Percentiles rank a stretch among this genome's conserved stretches.
Conservation (phyloP, 2,113 vertebrate species). For the Platichthys flesus region DNA sequence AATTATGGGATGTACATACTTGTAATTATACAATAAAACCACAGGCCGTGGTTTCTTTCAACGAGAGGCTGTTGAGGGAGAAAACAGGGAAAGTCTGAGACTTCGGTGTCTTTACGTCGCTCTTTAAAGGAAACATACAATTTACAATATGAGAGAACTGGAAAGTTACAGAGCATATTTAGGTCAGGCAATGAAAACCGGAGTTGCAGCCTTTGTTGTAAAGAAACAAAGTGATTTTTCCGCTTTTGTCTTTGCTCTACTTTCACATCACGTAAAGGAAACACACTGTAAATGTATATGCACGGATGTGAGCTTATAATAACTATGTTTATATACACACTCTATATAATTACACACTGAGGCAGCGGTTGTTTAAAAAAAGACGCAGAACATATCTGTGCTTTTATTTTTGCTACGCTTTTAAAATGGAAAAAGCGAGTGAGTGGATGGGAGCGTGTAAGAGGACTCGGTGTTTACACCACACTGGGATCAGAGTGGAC, state of each 20-base stretch:
- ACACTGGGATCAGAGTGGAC: neutral
- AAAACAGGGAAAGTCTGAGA: no score
- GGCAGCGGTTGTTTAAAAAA: neutral
- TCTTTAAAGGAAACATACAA: neutral
- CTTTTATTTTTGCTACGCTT: neutral
- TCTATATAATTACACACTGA: neutral
- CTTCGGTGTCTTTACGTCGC: no score
- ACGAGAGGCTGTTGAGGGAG: constrained; percentile 18
- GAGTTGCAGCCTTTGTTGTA: neutral
- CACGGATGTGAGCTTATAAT: neutral
- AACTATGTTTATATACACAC: neutral
- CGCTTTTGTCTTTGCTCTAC: neutral
- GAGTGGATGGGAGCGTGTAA: neutral
- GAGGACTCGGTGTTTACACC: neutral
- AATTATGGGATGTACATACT: constrained; percentile 61
- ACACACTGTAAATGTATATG: neutral
- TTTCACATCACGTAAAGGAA: neutral
- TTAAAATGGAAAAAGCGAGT: neutral
- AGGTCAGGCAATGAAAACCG: neutral
- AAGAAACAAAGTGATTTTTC: neutral
- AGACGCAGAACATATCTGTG: neutral
- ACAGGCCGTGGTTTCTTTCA: constrained; percentile 47
- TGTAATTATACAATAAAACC: constrained; percentile 55
- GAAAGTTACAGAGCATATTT: neutral
- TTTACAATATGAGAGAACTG: neutral